A percentile compares a stretch with the other conserved stretches of the same genome.
These are phyloP conservation scores for Epicauta chinensis DNA, from an alignment of 1,140 invertebrate species.

Conservation along the genomic window DNA sequence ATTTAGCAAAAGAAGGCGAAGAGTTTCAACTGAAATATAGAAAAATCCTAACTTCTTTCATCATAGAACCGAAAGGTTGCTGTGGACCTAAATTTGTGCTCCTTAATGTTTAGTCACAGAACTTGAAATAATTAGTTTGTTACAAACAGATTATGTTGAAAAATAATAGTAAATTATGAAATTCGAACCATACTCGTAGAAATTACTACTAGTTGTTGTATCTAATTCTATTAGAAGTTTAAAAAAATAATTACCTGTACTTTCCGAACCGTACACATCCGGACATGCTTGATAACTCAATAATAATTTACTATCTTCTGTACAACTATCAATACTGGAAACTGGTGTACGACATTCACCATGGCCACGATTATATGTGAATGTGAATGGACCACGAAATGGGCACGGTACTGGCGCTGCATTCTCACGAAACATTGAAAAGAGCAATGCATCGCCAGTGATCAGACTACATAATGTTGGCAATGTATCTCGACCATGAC, in stretches of 20 bases:
- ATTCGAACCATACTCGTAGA: too few species aligned
- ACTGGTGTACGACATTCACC: conserved; percentile 78
- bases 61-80: too few species aligned
- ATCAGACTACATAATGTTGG: conserved; percentile 76
- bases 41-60: too few species aligned
- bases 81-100: too few species aligned
- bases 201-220: too few species aligned
- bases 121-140: too few species aligned
- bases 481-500: conserved; percentile 65
- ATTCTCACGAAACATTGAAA: conserved; percentile 81
- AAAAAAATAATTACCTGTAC: conserved; percentile 54
- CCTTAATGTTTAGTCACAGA: too few species aligned
- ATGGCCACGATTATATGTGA: conserved; percentile 78
- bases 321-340: conserved; percentile 84
- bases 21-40: too few species aligned
- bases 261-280: conserved; percentile 77
- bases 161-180: too few species aligned
- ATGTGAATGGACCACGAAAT: conserved; percentile 71
- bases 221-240: too few species aligned
- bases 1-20: too few species aligned
- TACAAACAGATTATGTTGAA: too few species aligned
- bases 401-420: conserved; percentile 69
- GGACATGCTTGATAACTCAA: conserved; percentile 89
- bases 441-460: conserved; percentile 79
- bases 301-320: conserved; percentile 76